phyloP scores from a whole-genome alignment of 2,888 invertebrate species.

The Antitype chi region DNA sequence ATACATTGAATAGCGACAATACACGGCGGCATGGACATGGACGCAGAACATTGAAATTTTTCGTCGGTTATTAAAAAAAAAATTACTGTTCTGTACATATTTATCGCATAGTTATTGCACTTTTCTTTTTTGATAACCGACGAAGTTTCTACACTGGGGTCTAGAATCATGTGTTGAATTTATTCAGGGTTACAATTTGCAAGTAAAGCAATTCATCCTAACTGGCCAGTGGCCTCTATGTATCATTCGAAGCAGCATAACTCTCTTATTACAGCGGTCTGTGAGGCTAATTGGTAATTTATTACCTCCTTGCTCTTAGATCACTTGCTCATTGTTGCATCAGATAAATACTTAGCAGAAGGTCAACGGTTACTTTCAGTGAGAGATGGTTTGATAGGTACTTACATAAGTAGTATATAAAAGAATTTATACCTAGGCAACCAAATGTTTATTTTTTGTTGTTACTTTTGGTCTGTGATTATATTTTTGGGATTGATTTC shows the following conservation, averaged over 20 bases:
- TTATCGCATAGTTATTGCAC: too few relatives aligned
- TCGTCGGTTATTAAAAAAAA: too few relatives aligned
- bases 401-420: neutral
- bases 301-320: neutral
- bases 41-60: too few relatives aligned
- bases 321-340: neutral
- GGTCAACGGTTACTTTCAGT: neutral
- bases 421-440: neutral
- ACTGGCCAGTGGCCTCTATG: neutral
- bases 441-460: too few relatives aligned
- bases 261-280: neutral
- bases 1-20: neutral
- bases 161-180: too few relatives aligned
- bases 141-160: too few relatives aligned
- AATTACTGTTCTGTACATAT: too few relatives aligned
- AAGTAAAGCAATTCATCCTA: neutral
- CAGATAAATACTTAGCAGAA: neutral
- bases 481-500: too few relatives aligned
- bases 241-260: neutral
- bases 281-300: conserved; percentile 1
- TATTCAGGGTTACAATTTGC: too few relatives aligned
- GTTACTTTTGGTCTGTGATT: too few relatives aligned
- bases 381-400: neutral
- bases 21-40: neutral
- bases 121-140: too few relatives aligned